Conservation (phyloP, 92 coral and sea anemone species). For the Phenganax marumi region DNA sequence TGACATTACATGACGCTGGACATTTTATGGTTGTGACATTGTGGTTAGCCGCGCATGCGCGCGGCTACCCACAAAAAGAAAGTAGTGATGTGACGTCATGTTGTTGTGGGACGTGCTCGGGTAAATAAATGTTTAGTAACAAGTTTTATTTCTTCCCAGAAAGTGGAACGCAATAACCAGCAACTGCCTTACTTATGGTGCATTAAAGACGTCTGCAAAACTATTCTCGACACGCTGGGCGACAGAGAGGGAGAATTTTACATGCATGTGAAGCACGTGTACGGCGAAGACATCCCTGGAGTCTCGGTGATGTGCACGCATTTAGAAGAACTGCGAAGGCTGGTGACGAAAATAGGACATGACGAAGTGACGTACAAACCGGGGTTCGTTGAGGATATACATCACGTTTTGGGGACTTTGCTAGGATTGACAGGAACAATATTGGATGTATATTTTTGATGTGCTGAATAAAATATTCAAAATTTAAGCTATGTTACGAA, state of each 20-base stretch:
- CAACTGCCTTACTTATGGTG: slow-evolving; percentile 88
- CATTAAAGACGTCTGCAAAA: slow-evolving; percentile 78
- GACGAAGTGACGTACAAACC: slow-evolving; percentile 92
- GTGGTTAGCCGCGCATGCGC: too few species aligned
- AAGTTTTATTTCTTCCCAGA: slow-evolving; percentile 44
- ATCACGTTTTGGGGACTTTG: slow-evolving; percentile 79
- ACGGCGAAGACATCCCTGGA: slow-evolving; percentile 85
- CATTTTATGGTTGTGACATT: too few species aligned
- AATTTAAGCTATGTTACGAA: too few species aligned
- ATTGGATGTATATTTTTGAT: slow-evolving; percentile 78
- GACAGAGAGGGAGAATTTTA: slow-evolving; percentile 93
- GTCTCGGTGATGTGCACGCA: slow-evolving; percentile 82
- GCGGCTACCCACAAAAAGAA: too few species aligned
- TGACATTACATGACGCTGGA: too few species aligned
- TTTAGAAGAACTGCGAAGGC: slow-evolving; percentile 75
- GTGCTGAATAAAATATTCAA: neutral
- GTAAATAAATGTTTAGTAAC: neutral
- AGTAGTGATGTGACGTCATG: too few species aligned
- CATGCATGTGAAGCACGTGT: slow-evolving; percentile 76
- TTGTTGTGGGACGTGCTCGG: too few species aligned
- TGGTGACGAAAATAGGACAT: slow-evolving; percentile 70
- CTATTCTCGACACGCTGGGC: slow-evolving; percentile 62
- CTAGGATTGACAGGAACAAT: slow-evolving; percentile 79
- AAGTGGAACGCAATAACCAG: slow-evolving; percentile 84
- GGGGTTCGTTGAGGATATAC: slow-evolving; percentile 88